phyloP scores from a whole-genome alignment of 2,797 vertebrate genomes.

The Halcyon badia region DNA sequence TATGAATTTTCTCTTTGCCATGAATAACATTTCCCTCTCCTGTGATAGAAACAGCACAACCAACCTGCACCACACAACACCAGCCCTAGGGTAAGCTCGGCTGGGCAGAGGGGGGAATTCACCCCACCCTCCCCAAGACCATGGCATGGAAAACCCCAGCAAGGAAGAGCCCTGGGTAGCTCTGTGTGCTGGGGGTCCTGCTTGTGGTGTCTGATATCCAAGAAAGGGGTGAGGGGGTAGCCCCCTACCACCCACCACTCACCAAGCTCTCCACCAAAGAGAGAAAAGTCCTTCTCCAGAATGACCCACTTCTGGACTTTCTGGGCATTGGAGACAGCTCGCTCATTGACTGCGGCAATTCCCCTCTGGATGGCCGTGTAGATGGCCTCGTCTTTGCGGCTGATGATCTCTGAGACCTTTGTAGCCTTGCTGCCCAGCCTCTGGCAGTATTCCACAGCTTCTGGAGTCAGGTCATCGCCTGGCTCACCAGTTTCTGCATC shows the following conservation, averaged over 20 bases:
- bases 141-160: accelerated
- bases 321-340: conserved; percentile 87
- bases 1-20: not conserved
- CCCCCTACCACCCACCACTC: conserved; percentile 25
- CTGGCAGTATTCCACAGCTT: conserved; percentile 83
- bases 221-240: accelerated
- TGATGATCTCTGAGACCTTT: conserved; percentile 84
- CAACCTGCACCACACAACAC: accelerated
- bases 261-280: conserved; percentile 91
- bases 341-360: conserved; percentile 85
- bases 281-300: conserved; percentile 90
- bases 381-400: conserved; percentile 79
- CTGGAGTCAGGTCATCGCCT: conserved; percentile 83
- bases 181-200: accelerated
- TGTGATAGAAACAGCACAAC: accelerated
- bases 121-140: not conserved
- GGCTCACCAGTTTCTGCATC: conserved; percentile 82
- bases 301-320: conserved; percentile 91
- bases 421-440: conserved; percentile 87
- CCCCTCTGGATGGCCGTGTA: conserved; percentile 88
- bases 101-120: not conserved
- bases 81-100: accelerated
- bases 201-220: accelerated
- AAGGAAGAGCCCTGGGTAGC: accelerated
- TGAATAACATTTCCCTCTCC: not conserved